A percentile compares a stretch with the other conserved stretches of the same genome.
These are phyloP conservation scores for Paralinhomoeus sp. DNA, from an alignment of 2,888 invertebrate genomes.

Conservation along the genomic window DNA sequence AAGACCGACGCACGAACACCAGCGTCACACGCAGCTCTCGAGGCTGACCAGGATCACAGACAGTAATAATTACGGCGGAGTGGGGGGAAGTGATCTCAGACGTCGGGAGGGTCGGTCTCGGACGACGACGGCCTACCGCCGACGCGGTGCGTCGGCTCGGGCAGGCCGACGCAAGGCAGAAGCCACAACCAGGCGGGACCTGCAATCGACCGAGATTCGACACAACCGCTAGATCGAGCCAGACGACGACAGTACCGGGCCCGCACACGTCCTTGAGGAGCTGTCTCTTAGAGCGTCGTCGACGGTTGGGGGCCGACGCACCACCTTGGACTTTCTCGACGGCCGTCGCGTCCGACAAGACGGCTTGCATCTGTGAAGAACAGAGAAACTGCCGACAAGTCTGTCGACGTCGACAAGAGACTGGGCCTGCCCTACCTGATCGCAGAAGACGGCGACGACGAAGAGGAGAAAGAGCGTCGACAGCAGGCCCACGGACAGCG, in stretches of 20 bases:
- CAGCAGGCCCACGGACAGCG: constrained; percentile 54
- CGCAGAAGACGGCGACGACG: constrained; percentile 59
- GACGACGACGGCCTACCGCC: too few relatives aligned
- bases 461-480: constrained; percentile 64
- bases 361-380: constrained; percentile 46
- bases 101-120: too few relatives aligned
- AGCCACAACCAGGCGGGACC: constrained; percentile 48
- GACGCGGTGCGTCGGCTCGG: not conserved
- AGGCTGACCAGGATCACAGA: too few relatives aligned
- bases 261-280: constrained; percentile 55
- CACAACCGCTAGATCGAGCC: not conserved
- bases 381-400: not conserved
- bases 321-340: constrained; percentile 43
- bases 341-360: constrained; percentile 58
- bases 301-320: constrained; percentile 26
- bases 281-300: constrained; percentile 36
- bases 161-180: constrained; percentile 37
- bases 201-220: constrained; percentile 10
- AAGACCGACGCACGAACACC: too few relatives aligned
- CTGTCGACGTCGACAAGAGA: not conserved
- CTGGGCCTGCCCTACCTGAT: constrained; percentile 31
- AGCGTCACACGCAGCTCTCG: too few relatives aligned
- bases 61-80: too few relatives aligned
- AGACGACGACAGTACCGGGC: constrained; percentile 28
- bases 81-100: too few relatives aligned